Base-by-base conservation (phyloP, 1,140 invertebrate genomes). In the Cyclina sinensis region DNA sequence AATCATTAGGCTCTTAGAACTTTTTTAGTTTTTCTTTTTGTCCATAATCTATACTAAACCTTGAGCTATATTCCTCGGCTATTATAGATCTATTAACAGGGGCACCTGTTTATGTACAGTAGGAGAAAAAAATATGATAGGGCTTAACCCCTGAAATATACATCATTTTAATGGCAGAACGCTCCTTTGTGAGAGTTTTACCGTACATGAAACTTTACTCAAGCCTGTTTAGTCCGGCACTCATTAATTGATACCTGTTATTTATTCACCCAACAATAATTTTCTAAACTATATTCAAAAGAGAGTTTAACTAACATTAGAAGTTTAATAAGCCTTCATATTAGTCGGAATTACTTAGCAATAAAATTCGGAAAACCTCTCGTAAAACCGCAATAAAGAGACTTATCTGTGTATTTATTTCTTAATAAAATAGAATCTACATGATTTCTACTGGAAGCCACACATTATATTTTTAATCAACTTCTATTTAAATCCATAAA, bases 341-440 rank as follows among this genome's bases (percentile, higher is more conserved):
- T 70, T 37, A 70, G 65, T 9, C 24, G 0, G 24, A 30, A 70
- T 70, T 70, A 70, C 27, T 35, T 37, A 30, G 65, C 14, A 39
- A 37, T 70, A 70, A 70, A 70, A 70, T 35, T 37, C 16, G 27
- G 65, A 70, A 70, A 62, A 70, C 3, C 65, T 11, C 32, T 70
- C 65, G 18, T 37, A 70, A 70, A 70, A 70, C 37, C 16, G 35
- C 37, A 30, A n/a, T 70, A 70, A 70, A 70, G 4, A 27, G 35
- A 37, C 65, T 70, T 70, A 70, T 70, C 65, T 70, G 3, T 1
- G n/a, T 70, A 70, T 70, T 37, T 27, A n/a, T 70, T 70, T 70
- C 65, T 37, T 70, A 37, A 70, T 70, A n/a, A 70, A 70, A 3
- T 39, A 27, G 65, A 70, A 70, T 37, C 37, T 37, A 70, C 32